Base-by-base conservation (phyloP, 2,113 vertebrate genomes). In the Euleptes europaea region DNA sequence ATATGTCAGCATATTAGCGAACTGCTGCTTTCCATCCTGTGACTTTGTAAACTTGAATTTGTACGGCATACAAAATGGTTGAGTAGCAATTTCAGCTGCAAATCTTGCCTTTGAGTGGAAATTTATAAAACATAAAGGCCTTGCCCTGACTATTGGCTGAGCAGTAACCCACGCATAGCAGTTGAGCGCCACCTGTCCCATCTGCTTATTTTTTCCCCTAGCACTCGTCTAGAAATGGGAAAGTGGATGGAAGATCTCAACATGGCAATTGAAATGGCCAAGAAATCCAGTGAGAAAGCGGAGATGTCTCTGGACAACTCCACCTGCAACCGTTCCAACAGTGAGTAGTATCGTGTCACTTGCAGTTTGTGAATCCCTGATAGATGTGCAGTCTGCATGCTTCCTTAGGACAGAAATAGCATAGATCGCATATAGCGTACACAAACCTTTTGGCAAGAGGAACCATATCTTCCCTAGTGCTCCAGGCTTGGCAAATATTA, bases 241-340 rank as follows among this genome's bases (percentile, higher is more conserved):
- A 99, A 99, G 91, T 99, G 98, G 98, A 97, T 98, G 84, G 97
- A 97, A 26, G 99, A 99, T 88, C 94, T 99, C 2, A 98, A 97
- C 70, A 35, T 96, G 4, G 98, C 99, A 0, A 99, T 99, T 2
- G 97, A 98, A 77, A 94, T 97, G 89, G 96, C 98, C 69, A 98
- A 97, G 94, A 98, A 97, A 89, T 97, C 93, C 3, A 89, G 96
- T 4, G 96, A 97, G 66, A 96, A 97, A 17, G 92, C 97, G 0
- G 95, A 93, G 2, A 63, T 93, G 35, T 96, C 97, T 69, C 95
- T 97, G 1, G 96, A 98, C 9, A 76, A 95, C 14, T 88, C 94
- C 0, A 31, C 95, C 1, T 92, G 92, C 47, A 93, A 94, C 42
- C 95, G 80, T 75, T 96, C 97, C 89, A 97, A 96, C 92, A 94